Percentiles rank a stretch among this genome's conserved stretches.
Conservation (phyloP, 2,888 invertebrate genomes). For the Apotomis turbidana region DNA sequence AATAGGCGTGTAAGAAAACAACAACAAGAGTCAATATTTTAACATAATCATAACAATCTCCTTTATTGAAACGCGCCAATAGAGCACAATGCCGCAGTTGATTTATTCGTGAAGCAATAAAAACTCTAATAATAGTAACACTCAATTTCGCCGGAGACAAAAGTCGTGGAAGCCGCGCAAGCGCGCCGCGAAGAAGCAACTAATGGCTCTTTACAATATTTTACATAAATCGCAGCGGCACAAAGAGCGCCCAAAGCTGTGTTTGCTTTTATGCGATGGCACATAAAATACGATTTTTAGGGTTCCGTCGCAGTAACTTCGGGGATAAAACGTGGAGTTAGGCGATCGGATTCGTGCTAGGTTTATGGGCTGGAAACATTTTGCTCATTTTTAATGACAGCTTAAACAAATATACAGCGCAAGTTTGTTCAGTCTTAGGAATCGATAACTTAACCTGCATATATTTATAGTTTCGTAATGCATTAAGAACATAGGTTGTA, state of each 20-base stretch:
- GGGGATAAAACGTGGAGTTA: constrained; percentile 28
- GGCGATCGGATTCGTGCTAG: constrained; percentile 10
- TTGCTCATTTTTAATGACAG: constrained; percentile 10
- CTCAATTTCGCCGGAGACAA: constrained; percentile 14
- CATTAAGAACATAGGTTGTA: neutral
- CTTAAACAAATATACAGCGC: constrained; percentile 7
- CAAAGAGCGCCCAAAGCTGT: constrained; percentile 34
- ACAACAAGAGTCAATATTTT: neutral
- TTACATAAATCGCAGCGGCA: constrained; percentile 35
- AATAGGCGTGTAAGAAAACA: neutral
- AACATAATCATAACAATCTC: neutral
- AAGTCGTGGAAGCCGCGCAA: constrained; percentile 12
- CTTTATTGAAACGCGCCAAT: neutral
- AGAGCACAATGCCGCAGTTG: neutral
- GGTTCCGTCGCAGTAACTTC: constrained; percentile 26
- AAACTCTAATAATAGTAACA: constrained; percentile 16
- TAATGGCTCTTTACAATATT: constrained; percentile 40
- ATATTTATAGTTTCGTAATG: neutral
- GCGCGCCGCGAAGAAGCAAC: constrained; percentile 3
- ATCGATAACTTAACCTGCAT: neutral
- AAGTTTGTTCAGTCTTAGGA: neutral
- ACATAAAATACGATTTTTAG: constrained; percentile 39
- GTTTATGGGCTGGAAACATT: constrained; percentile 29
- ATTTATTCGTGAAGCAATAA: constrained; percentile 16
- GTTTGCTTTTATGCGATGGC: constrained; percentile 37